Percentiles rank a stretch among this genome's conserved stretches.
Conservation (phyloP, 2,888 invertebrate species). For the Halocaridina rubra region DNA sequence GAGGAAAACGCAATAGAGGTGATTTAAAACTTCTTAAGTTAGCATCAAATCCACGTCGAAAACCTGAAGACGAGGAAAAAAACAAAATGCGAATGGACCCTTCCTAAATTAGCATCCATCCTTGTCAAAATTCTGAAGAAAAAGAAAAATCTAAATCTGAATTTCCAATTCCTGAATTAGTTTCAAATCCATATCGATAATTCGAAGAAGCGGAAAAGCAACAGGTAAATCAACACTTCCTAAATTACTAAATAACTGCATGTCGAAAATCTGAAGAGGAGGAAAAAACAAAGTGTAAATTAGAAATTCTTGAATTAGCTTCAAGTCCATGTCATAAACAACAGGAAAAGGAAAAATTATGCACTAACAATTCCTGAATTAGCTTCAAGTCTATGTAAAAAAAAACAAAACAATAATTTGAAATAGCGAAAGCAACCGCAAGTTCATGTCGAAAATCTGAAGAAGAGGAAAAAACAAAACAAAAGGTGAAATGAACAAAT, state of each 20-base stretch:
- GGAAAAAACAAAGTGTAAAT: not conserved
- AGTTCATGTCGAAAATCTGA: constrained; percentile 71
- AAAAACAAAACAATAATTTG: not conserved
- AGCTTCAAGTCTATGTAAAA: constrained; percentile 70
- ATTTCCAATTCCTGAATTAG: too few relatives aligned
- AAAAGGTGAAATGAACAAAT: too few relatives aligned
- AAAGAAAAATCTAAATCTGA: not conserved
- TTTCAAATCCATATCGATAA: too few relatives aligned
- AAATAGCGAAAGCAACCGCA: too few relatives aligned
- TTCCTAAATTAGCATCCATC: too few relatives aligned
- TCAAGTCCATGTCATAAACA: too few relatives aligned
- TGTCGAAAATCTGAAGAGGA: not conserved
- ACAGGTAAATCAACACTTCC: not conserved
- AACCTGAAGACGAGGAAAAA: not conserved
- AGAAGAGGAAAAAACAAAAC: constrained; percentile 62
- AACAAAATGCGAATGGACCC: not conserved
- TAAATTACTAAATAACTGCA: too few relatives aligned
- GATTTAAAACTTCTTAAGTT: too few relatives aligned
- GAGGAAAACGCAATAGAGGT: not conserved
- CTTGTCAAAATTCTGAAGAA: not conserved
- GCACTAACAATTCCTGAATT: constrained; percentile 72
- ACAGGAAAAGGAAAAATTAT: constrained; percentile 71
- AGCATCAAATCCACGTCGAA: too few relatives aligned
- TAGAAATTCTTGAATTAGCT: too few relatives aligned
- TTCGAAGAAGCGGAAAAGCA: not conserved